A percentile compares a stretch with the other conserved stretches of the same genome.
Conservation (phyloP, 53 echinoderm and acorn worm genomes). For the Holothuria leucospilota region DNA sequence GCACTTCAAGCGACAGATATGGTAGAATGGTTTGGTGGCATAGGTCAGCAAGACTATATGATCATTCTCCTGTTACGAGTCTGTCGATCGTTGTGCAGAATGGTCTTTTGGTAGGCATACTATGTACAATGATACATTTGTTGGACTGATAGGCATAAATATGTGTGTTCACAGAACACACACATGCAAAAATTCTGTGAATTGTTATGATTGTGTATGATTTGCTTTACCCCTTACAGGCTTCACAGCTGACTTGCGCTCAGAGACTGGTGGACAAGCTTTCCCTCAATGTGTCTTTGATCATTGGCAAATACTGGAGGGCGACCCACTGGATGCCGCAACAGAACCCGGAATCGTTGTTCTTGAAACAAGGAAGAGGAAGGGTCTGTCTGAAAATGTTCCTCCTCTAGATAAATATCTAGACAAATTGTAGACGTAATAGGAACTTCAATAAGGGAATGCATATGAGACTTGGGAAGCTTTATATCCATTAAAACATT, state of each 20-base stretch:
- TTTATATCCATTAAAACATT: not conserved
- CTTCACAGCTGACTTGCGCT: slow-evolving; percentile 95
- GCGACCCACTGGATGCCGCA: slow-evolving; percentile 58
- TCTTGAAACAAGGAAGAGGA: slow-evolving; percentile 73
- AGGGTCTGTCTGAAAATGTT: slow-evolving; percentile 73
- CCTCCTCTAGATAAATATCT: slow-evolving; percentile 83
- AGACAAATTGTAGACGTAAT: slow-evolving; percentile 75
- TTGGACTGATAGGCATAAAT: too few species aligned
- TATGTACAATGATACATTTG: too few species aligned
- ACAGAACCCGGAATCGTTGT: slow-evolving; percentile 71
- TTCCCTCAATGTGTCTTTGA: slow-evolving; percentile 98
- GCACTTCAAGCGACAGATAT: too few species aligned
- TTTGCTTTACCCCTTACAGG: slow-evolving; percentile 57
- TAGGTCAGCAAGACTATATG: too few species aligned
- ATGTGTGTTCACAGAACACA: too few species aligned
- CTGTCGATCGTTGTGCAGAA: too few species aligned
- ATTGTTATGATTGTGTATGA: too few species aligned
- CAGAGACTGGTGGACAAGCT: slow-evolving; percentile 89
- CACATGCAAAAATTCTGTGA: too few species aligned
- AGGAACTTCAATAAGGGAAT: not conserved
- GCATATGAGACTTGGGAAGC: not conserved
- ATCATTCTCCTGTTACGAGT: too few species aligned
- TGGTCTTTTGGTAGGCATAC: too few species aligned
- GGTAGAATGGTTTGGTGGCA: too few species aligned
- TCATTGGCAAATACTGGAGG: slow-evolving; percentile 87